phyloP scores from a whole-genome alignment of 1,140 invertebrate species.

The Idris sp. region DNA sequence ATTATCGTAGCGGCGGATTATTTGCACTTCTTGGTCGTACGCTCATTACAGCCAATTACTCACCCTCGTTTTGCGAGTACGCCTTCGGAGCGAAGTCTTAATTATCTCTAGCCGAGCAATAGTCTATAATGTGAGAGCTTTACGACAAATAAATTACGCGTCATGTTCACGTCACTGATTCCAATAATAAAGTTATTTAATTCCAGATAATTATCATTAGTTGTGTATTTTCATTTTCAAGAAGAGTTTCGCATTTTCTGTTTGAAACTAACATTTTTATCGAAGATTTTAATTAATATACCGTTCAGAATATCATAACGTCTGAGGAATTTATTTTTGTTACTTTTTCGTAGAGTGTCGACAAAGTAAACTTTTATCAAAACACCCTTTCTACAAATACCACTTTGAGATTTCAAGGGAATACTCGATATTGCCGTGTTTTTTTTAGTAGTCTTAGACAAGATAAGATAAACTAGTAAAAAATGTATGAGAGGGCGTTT shows the following conservation, averaged over 20 bases:
- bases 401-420: conserved; percentile 7
- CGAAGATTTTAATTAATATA: too few relatives aligned
- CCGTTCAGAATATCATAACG: conserved; percentile 1
- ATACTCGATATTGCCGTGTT: conserved; percentile 30
- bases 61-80: conserved; percentile 59
- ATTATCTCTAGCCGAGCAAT: not conserved
- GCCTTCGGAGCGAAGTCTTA: too few relatives aligned
- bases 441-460: conserved; percentile 14
- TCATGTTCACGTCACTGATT: conserved; percentile 35
- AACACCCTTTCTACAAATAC: conserved; percentile 41
- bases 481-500: conserved; percentile 16
- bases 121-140: too few relatives aligned
- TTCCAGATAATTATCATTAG: too few relatives aligned
- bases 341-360: conserved; percentile 27
- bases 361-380: conserved; percentile 46
- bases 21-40: not conserved
- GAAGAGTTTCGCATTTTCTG: too few relatives aligned
- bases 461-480: conserved; percentile 55
- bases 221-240: too few relatives aligned
- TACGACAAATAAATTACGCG: conserved; percentile 64
- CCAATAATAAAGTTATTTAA: conserved; percentile 51
- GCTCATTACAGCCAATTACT: conserved; percentile 71
- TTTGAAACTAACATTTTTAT: too few relatives aligned
- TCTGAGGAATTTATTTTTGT: conserved; percentile 37
- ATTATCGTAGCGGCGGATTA: too few relatives aligned